These are phyloP conservation scores for Drosophila buzzatii DNA, from an alignment of 2,888 invertebrate genomes.

Conservation along the genomic window DNA sequence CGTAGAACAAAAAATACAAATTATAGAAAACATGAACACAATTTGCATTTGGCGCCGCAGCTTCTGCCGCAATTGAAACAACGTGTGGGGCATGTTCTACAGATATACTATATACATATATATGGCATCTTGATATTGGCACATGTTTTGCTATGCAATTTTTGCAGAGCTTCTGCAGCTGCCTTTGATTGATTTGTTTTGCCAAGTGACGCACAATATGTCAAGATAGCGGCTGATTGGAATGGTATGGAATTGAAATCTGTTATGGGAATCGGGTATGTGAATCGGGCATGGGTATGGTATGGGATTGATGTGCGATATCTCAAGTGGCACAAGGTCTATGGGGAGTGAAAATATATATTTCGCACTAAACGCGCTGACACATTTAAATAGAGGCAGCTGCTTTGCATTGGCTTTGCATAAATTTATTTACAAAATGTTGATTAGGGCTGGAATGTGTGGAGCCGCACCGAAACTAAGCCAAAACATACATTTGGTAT, in stretches of 20 bases:
- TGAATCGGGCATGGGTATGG: slow-evolving; percentile 7
- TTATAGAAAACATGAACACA: slow-evolving; percentile 43
- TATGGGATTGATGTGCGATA: slow-evolving; percentile 30
- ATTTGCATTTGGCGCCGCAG: slow-evolving; percentile 73
- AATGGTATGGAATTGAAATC: slow-evolving; percentile 11
- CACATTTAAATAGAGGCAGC: slow-evolving; percentile 55
- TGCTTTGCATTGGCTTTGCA: slow-evolving; percentile 64
- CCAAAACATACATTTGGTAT: slow-evolving; percentile 57
- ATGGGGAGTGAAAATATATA: slow-evolving; percentile 21
- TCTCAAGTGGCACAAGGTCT: slow-evolving; percentile 58
- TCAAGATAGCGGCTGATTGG: slow-evolving; percentile 53
- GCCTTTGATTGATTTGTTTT: slow-evolving; percentile 76
- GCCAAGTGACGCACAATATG: slow-evolving; percentile 70
- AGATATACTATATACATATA: slow-evolving; percentile 5
- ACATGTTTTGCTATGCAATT: slow-evolving; percentile 49
- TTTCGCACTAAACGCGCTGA: slow-evolving; percentile 45
- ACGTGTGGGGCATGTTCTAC: slow-evolving; percentile 47
- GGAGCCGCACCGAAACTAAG: slow-evolving; percentile 18
- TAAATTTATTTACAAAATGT: slow-evolving; percentile 44
- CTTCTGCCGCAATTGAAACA: slow-evolving; percentile 59
- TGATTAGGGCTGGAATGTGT: slow-evolving; percentile 35
- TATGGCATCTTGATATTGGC: slow-evolving; percentile 15
- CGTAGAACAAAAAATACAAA: neutral
- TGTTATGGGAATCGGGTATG: neutral
- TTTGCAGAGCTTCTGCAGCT: slow-evolving; percentile 47